A percentile compares a stretch with the other conserved stretches of the same genome.
Conservation (phyloP, 2,888 invertebrate genomes). For the Lasioglossum malachurum region DNA sequence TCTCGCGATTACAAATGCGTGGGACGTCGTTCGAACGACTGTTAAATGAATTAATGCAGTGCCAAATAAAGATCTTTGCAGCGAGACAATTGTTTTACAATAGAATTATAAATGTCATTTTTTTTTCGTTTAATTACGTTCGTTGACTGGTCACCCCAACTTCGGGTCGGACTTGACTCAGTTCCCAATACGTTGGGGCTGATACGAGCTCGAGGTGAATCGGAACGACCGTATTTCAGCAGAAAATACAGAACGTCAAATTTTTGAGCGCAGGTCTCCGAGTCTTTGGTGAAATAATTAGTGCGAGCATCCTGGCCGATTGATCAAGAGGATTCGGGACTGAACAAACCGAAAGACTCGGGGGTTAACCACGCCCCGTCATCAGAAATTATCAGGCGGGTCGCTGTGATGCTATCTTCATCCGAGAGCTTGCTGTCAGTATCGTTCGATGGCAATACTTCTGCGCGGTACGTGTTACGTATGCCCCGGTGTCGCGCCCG, state of each 20-base stretch:
- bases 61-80: no score
- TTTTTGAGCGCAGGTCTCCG: neutral
- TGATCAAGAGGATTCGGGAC: neutral
- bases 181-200: neutral
- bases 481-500: slow-evolving; percentile 49
- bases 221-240: neutral
- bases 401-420: neutral
- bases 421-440: slow-evolving; percentile 22
- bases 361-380: neutral
- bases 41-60: no score
- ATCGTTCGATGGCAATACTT: slow-evolving; percentile 56
- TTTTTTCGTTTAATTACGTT: neutral
- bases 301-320: neutral
- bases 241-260: neutral
- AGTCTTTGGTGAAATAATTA: neutral
- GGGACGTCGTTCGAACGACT: no score
- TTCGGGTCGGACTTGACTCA: neutral
- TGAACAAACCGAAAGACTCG: neutral
- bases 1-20: no score
- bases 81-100: no score
- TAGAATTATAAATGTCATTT: neutral
- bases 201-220: neutral
- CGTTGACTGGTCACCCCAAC: no score
- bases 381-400: slow-evolving; percentile 4
- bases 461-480: slow-evolving; percentile 61